Conservation (phyloP, 2,113 vertebrate genomes). For the Sinocyclocheilus anophthalmus region DNA sequence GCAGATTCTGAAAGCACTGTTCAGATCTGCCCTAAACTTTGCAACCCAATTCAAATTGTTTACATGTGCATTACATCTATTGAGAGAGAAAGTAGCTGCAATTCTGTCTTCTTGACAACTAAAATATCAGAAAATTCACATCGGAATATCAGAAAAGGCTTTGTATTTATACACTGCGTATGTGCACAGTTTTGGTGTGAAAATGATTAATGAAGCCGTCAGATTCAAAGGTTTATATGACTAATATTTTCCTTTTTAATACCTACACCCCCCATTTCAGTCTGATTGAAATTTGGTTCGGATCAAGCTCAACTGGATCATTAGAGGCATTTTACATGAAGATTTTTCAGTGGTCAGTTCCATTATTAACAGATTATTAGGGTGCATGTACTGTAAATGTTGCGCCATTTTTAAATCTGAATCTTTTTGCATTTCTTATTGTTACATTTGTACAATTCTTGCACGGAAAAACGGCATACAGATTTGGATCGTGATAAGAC, state of each 20-base stretch:
- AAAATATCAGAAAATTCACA: too few relatives aligned
- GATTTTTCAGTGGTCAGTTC: neutral
- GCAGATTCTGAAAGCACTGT: too few relatives aligned
- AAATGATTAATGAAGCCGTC: neutral
- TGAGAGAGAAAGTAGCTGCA: neutral
- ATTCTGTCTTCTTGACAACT: neutral
- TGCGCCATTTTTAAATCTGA: neutral
- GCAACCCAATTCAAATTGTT: neutral
- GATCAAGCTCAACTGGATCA: neutral
- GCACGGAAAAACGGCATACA: neutral
- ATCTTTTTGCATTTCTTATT: neutral
- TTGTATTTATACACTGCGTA: neutral
- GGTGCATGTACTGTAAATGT: neutral
- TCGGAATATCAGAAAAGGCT: neutral
- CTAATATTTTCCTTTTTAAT: neutral
- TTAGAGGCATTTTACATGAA: neutral
- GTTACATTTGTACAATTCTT: neutral
- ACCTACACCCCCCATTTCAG: neutral
- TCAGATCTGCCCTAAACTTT: neutral
- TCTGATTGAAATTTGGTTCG: neutral
- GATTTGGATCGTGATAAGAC: neutral
- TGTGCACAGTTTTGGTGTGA: neutral
- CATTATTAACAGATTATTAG: neutral
- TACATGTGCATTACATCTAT: neutral
- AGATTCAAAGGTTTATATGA: neutral